These are phyloP conservation scores for Typhlichthys subterraneus DNA, from an alignment of 2,797 vertebrate genomes.

Conservation along the genomic window DNA sequence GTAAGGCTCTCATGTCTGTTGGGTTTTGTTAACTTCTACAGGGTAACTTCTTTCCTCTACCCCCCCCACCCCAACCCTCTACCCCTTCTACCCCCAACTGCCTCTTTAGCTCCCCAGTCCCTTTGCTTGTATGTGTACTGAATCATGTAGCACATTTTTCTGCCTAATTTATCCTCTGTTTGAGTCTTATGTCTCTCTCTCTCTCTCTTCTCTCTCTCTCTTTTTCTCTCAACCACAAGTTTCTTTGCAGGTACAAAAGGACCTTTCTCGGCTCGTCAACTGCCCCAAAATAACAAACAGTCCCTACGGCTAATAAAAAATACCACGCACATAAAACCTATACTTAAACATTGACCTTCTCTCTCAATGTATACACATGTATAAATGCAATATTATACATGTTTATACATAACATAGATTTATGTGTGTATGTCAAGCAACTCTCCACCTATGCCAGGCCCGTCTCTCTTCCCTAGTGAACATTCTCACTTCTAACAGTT, in stretches of 20 bases:
- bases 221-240: conserved; percentile 87
- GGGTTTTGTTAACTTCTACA: conserved; percentile 84
- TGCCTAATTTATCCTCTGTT: conserved; percentile 76
- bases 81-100: conserved; percentile 57
- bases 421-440: conserved; percentile 83
- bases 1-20: conserved; percentile 97
- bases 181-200: conserved; percentile 79
- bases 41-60: conserved; percentile 75
- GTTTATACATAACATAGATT: conserved; percentile 80
- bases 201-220: conserved; percentile 71
- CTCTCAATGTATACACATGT: conserved; percentile 83
- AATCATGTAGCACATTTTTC: conserved; percentile 80
- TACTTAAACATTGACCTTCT: conserved; percentile 81
- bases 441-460: conserved; percentile 88
- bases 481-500: conserved; percentile 94
- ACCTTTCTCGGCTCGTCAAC: conserved; percentile 78
- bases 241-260: conserved; percentile 95
- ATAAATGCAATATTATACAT: conserved; percentile 84
- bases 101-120: conserved; percentile 59
- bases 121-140: conserved; percentile 67
- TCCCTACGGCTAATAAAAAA: conserved; percentile 70
- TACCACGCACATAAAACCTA: conserved; percentile 75
- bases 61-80: conserved; percentile 48
- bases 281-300: conserved; percentile 76
- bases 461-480: conserved; percentile 82